Conservation (phyloP, 2,113 vertebrate genomes). For the Oenanthe oenanthe region DNA sequence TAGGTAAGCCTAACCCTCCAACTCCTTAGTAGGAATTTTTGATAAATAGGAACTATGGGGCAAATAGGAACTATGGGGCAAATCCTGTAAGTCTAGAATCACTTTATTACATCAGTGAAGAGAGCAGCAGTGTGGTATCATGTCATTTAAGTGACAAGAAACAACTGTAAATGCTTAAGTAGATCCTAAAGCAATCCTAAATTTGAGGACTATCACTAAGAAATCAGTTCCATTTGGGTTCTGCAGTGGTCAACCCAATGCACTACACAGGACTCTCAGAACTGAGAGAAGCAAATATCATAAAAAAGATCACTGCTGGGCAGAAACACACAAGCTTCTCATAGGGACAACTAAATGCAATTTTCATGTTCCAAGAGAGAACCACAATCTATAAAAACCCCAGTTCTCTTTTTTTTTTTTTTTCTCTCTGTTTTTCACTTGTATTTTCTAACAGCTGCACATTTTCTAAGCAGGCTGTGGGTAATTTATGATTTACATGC, state of each 20-base stretch:
- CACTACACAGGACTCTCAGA: not conserved
- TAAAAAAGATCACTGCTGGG: not conserved
- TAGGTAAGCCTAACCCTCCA: not conserved
- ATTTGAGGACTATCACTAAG: not conserved
- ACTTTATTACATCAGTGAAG: not conserved
- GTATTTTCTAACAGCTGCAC: not conserved
- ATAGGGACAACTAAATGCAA: not conserved
- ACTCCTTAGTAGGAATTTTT: not conserved
- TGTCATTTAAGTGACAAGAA: not conserved
- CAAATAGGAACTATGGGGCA: not conserved
- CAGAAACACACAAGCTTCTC: not conserved
- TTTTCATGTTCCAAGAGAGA: not conserved
- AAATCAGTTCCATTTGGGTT: not conserved
- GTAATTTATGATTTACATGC: not conserved
- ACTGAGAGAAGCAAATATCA: not conserved
- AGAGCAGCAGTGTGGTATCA: not conserved
- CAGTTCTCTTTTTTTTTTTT: not conserved
- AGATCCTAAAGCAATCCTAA: not conserved
- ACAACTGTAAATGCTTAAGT: not conserved
- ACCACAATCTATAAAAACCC: rapidly evolving
- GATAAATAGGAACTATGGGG: not conserved
- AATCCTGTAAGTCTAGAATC: not conserved
- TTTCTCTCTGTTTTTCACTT: not conserved
- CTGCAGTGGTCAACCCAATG: not conserved
- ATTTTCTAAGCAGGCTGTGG: not conserved